Evolutionary conservation across 2,888 invertebrate genomes (phyloP).

Genomic region (Deroplatys truncata): DNA sequence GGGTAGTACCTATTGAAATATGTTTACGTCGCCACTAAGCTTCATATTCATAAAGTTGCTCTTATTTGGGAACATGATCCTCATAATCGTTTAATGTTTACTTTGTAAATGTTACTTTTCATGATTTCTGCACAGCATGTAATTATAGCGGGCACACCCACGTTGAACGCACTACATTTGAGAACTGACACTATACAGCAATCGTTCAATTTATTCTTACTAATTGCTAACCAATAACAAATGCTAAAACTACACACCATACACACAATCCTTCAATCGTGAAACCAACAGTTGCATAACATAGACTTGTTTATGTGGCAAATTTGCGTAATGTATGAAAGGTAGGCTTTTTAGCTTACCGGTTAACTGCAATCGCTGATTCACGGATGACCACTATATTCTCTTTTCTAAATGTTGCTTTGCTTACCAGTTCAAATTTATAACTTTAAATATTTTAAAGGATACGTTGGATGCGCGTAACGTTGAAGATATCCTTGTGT

Average conservation of each 20-base stretch:
- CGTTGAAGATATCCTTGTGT: slow-evolving; percentile 28
- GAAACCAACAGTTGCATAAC: slow-evolving; percentile 2
- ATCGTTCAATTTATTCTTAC: background rate
- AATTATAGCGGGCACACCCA: background rate
- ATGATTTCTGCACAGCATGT: background rate
- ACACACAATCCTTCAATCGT: background rate
- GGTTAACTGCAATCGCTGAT: slow-evolving; percentile 6
- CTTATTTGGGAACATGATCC: no score
- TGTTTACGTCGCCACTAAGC: no score
- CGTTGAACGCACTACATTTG: background rate
- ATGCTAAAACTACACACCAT: background rate
- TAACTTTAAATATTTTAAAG: slow-evolving; percentile 14
- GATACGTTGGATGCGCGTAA: slow-evolving; percentile 24
- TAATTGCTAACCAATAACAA: background rate
- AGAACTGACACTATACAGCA: background rate
- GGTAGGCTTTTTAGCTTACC: slow-evolving; percentile 13
- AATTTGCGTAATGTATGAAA: slow-evolving; percentile 21
- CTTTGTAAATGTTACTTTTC: background rate
- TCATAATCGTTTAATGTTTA: background rate
- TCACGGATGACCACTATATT: slow-evolving; percentile 8
- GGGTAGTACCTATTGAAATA: no score
- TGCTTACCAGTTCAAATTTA: slow-evolving; percentile 12
- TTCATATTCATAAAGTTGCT: no score
- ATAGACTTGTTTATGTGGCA: slow-evolving; percentile 16
- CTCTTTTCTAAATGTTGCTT: background rate